Percentiles rank a stretch among this genome's conserved stretches.
Evolutionary conservation across 2,113 vertebrate genomes (phyloP).

Genomic region (Plecotus auritus): DNA sequence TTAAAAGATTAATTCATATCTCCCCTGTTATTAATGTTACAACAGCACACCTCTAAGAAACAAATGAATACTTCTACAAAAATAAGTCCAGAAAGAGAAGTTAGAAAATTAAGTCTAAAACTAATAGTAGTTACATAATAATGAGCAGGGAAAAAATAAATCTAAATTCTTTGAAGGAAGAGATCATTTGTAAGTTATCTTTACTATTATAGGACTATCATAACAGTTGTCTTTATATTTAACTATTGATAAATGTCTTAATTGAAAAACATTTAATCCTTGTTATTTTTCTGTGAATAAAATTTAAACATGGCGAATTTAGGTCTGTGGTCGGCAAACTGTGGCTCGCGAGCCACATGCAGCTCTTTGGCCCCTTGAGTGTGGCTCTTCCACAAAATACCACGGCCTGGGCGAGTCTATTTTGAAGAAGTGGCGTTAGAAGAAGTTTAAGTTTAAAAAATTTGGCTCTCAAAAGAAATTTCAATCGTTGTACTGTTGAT

Average conservation of each 20-base stretch:
- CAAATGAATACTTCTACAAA: background rate
- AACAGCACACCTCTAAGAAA: background rate
- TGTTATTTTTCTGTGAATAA: conserved; percentile 10
- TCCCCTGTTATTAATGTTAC: background rate
- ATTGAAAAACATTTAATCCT: background rate
- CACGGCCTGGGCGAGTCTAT: too few species aligned
- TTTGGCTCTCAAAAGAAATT: too few species aligned
- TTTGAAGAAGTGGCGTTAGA: too few species aligned
- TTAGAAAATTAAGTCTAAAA: conserved; percentile 23
- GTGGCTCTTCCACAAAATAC: too few species aligned
- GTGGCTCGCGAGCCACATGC: too few species aligned
- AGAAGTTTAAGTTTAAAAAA: too few species aligned
- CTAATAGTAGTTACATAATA: conserved; percentile 22
- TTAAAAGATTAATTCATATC: background rate
- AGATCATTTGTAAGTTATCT: conserved; percentile 1
- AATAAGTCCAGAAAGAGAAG: background rate
- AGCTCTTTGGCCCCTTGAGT: too few species aligned
- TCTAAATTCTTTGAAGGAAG: background rate
- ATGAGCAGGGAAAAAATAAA: background rate
- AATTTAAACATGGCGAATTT: background rate
- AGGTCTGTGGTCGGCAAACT: background rate
- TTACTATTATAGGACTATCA: background rate
- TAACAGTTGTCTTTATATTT: background rate
- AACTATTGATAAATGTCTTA: background rate
- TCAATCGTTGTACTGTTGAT: too few species aligned